Conservation (phyloP, 2,113 vertebrate species). For the Platycercus adscitus region DNA sequence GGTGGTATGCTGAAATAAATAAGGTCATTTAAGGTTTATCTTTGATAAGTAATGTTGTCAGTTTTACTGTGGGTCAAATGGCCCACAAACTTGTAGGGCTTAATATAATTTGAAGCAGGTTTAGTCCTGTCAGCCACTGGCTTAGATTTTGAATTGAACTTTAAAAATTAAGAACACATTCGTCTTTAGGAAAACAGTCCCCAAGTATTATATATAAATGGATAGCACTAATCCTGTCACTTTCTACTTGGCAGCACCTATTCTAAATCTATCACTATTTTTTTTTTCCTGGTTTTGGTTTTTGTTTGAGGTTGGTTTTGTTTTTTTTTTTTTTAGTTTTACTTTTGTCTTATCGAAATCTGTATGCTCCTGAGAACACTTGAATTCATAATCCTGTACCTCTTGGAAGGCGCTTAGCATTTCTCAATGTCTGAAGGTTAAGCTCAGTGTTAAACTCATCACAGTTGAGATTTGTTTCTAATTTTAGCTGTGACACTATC, state of each 20-base stretch:
- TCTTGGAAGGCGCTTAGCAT: background rate
- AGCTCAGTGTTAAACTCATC: constrained; percentile 28
- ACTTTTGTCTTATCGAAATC: background rate
- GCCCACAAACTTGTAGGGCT: background rate
- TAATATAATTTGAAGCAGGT: constrained; percentile 17
- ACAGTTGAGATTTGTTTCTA: constrained; percentile 50
- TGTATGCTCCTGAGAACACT: background rate
- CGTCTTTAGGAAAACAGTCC: background rate
- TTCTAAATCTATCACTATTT: background rate
- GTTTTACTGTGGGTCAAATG: background rate
- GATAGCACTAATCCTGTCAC: background rate
- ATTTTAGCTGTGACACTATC: constrained; percentile 31
- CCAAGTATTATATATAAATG: background rate
- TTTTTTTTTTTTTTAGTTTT: background rate
- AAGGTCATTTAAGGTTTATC: constrained; percentile 38
- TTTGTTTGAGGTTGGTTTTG: background rate
- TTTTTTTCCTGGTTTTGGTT: accelerated
- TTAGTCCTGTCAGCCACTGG: background rate
- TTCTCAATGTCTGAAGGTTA: constrained; percentile 46
- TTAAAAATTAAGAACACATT: background rate
- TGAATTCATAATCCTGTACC: background rate
- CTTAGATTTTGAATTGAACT: constrained; percentile 15
- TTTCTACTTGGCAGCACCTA: background rate
- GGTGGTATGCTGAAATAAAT: constrained; percentile 25
- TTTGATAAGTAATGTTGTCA: constrained; percentile 1